Percentiles rank a stretch among this genome's conserved stretches.
Conservation (phyloP, 2,797 vertebrate genomes). For the Sphenodon punctatus region DNA sequence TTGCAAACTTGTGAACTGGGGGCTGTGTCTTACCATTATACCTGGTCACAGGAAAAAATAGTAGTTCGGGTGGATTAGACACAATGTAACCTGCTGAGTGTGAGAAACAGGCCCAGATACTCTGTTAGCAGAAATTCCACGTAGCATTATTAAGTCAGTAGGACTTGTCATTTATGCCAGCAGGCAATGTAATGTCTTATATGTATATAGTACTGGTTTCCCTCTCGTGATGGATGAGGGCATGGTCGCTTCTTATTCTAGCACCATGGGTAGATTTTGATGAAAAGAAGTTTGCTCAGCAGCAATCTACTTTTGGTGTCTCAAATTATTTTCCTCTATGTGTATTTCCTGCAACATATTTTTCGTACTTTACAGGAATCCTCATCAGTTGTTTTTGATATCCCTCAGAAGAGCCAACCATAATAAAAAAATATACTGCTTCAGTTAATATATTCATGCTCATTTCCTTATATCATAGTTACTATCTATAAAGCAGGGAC, state of each 20-base stretch:
- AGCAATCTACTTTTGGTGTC: conserved; percentile 34
- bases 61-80: background rate
- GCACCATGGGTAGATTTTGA: conserved; percentile 23
- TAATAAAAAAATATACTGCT: conserved; percentile 18
- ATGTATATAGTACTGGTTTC: background rate
- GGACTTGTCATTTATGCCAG: background rate
- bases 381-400: background rate
- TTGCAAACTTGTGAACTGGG: background rate
- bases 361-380: conserved; percentile 41
- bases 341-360: background rate
- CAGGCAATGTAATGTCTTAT: background rate
- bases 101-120: background rate
- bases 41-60: background rate
- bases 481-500: conserved; percentile 12
- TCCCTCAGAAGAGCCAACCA: conserved; percentile 18
- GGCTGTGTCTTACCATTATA: background rate
- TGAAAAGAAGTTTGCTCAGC: conserved; percentile 32
- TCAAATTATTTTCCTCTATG: conserved; percentile 23
- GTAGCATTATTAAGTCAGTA: background rate
- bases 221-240: background rate
- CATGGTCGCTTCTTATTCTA: conserved; percentile 15
- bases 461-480: conserved; percentile 13
- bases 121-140: background rate
- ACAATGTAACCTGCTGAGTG: background rate
- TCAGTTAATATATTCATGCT: conserved; percentile 20